Evolutionary conservation across 1,140 invertebrate species (phyloP), one percentile per base, ranked within the genome.

Genomic region (Homarus americanus): DNA sequence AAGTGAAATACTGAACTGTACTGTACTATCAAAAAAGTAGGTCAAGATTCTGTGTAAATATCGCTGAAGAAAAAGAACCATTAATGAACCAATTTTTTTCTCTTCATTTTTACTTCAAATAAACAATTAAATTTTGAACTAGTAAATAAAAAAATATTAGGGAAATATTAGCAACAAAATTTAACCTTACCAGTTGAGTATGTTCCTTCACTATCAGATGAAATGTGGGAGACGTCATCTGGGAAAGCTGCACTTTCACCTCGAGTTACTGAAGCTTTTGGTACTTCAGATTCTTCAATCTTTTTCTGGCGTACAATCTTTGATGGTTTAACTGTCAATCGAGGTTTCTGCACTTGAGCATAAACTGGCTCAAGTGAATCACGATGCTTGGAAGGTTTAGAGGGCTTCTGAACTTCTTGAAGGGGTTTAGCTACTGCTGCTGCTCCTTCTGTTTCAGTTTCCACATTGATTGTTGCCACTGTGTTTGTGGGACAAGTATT

Each of bases 211-310:
- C 73, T 90, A 58, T 34, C 34, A 24, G 58, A 24, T 34, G 87
- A 84, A 28, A 91, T 34, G 40, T 66, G 38, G 28, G 82, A 85
- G 12, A 91, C 63, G 72, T 91, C 89, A 80, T 91, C 89, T 36
- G 89, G 89, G 38, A 91, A 91, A 32, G 44, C 28, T 66, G 89
- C 82, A 79, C 76, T 89, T 32, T 75, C 44, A 66, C 40, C 32
- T 38, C 38, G 36, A 53, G n/a, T 20, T 44, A 12, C 17, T 44
- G 36, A 24, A 53, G 28, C n/a, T 32, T 41, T 24, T 44, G 82
- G 44, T 1, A 38, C 7, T 1, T n/a, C 38, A 9, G 1, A 34
- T 36, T 53, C 66, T 32, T 49, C 72, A 17, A 32, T 20, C n/a
- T 58, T 36, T 10, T 28, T 15, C 24, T 34, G 88, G 9, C 32